Conservation (phyloP, 2,113 vertebrate species). For the Stictonetta naevosa region DNA sequence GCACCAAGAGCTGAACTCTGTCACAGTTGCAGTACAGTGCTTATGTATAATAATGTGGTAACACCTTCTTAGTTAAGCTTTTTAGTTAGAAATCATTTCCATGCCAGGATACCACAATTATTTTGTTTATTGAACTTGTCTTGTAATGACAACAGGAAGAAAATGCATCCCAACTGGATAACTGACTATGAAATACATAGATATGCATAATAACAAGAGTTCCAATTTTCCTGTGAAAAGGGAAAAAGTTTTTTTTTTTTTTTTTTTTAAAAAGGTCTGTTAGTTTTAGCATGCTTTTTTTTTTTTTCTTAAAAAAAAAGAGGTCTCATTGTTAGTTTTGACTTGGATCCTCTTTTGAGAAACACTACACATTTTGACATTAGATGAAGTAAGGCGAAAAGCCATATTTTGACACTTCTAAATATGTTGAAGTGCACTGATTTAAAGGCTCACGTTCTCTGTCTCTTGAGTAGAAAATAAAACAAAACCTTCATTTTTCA, state of each 20-base stretch:
- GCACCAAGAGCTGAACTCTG: background rate
- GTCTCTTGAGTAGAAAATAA: background rate
- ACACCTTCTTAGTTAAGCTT: background rate
- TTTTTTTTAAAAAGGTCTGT: background rate
- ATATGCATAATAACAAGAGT: background rate
- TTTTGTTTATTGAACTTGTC: background rate
- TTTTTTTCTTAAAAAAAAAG: background rate
- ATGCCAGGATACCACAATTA: background rate
- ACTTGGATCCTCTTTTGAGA: conserved; percentile 9
- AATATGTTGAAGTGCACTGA: no score
- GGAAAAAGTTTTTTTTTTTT: background rate
- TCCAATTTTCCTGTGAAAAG: background rate
- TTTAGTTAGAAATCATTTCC: background rate
- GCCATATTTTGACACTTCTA: background rate
- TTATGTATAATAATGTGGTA: background rate
- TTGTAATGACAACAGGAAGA: background rate
- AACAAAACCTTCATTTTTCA: background rate
- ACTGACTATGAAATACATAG: background rate
- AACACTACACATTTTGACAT: background rate
- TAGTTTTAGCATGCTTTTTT: no score
- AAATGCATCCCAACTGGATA: background rate
- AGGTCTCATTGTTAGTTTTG: background rate
- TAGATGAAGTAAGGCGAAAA: background rate
- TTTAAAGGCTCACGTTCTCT: background rate
- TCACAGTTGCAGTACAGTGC: background rate